Percentiles rank a stretch among this genome's conserved stretches.
Conservation (phyloP, 35 echinoderm and acorn worm genomes). For the Acanthaster planci region DNA sequence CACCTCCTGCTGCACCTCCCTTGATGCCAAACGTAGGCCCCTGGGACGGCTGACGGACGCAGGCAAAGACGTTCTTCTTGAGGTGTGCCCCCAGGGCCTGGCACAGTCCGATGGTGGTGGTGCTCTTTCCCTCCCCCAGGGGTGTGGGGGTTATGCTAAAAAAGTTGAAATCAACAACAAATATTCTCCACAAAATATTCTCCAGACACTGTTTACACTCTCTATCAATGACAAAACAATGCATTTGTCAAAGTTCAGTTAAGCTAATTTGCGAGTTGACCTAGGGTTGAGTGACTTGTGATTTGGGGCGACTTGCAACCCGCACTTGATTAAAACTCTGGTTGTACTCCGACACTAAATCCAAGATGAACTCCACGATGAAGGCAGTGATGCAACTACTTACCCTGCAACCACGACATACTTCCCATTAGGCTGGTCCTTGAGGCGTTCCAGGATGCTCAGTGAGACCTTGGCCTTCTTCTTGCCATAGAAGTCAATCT, state of each 20-base stretch:
- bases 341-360: too few relatives aligned
- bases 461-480: conserved; percentile 96
- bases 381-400: neutral
- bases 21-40: conserved; percentile 99
- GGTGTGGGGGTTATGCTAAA: conserved; percentile 97
- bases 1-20: conserved; percentile 93
- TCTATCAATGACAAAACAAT: too few relatives aligned
- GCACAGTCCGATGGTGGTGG: conserved; percentile 93
- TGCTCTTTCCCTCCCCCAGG: conserved; percentile 97
- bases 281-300: too few relatives aligned
- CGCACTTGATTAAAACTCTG: too few relatives aligned
- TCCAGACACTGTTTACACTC: too few relatives aligned
- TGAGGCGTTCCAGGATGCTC: conserved; percentile 67
- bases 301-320: too few relatives aligned
- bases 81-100: conserved; percentile 92
- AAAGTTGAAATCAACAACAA: neutral
- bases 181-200: too few relatives aligned
- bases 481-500: conserved; percentile 96
- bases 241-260: too few relatives aligned
- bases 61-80: conserved; percentile 95
- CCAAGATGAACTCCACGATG: too few relatives aligned
- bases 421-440: conserved; percentile 74
- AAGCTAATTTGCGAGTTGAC: too few relatives aligned
- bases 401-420: conserved; percentile 94
- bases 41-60: conserved; percentile 97